Conservation (phyloP, 1,140 invertebrate species). For the Portunus trituberculatus region DNA sequence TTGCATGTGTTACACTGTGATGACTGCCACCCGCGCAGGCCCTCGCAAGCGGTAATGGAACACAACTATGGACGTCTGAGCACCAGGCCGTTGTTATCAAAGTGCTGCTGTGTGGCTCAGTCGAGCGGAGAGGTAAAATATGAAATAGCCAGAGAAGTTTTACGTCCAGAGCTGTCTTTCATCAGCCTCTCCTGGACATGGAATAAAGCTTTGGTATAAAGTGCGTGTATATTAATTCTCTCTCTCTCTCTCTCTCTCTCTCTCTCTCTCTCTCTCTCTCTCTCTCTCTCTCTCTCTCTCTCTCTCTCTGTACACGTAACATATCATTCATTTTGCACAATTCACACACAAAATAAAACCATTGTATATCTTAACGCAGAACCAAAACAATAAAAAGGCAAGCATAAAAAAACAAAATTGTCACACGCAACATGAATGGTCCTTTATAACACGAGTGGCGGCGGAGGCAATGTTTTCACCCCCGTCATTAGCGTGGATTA, state of each 20-base stretch:
- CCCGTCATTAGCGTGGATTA: no score
- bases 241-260: constrained; percentile 1
- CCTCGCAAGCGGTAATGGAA: neutral
- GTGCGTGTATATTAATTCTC: neutral
- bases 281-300: constrained; percentile 13
- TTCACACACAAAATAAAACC: no score
- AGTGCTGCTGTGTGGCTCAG: neutral
- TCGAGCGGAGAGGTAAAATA: neutral
- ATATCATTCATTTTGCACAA: no score
- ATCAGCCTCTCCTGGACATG: neutral
- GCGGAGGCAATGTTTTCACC: no score
- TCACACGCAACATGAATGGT: no score
- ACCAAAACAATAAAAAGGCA: no score
- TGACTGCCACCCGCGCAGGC: neutral
- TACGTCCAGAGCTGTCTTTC: neutral
- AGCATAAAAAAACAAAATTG: no score
- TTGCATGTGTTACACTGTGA: neutral
- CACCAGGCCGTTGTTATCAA: neutral
- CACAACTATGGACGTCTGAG: neutral
- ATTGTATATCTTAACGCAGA: no score
- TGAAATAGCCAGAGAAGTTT: neutral
- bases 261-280: constrained; percentile 20
- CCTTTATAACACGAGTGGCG: no score
- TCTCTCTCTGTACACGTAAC: no score
- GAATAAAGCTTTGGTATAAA: neutral